These are phyloP conservation scores for Cylindroiulus punctatus DNA, from an alignment of 2,888 invertebrate species.

Conservation along the genomic window DNA sequence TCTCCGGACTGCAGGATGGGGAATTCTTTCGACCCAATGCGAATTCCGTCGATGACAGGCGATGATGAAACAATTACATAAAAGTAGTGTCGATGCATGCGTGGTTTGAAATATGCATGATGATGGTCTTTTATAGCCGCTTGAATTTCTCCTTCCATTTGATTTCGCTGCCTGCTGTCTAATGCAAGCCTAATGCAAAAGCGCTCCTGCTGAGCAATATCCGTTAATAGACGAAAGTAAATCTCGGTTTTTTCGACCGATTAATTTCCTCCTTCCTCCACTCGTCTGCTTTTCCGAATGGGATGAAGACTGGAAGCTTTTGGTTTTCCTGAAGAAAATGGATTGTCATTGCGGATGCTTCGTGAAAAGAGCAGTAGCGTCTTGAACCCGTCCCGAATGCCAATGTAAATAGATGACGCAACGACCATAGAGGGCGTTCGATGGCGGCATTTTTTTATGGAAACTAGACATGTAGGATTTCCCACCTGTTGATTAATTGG, in stretches of 20 bases:
- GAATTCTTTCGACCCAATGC: background rate
- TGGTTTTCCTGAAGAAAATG: background rate
- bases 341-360: background rate
- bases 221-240: background rate
- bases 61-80: constrained; percentile 40
- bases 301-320: background rate
- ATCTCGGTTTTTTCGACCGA: background rate
- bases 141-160: background rate
- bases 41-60: constrained; percentile 2
- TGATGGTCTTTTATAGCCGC: background rate
- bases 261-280: constrained; percentile 5
- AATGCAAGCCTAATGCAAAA: background rate
- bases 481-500: background rate
- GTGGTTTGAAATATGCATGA: constrained; percentile 38
- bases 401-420: background rate
- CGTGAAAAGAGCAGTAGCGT: background rate
- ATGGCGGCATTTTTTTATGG: background rate
- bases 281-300: background rate
- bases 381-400: background rate
- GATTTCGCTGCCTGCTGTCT: no score
- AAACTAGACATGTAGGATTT: background rate
- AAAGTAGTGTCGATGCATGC: background rate
- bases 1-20: background rate
- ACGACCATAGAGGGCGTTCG: background rate
- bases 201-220: constrained; percentile 14